Evolutionary conservation across 2,113 vertebrate species (phyloP).

Genomic region (Labeo catla): DNA sequence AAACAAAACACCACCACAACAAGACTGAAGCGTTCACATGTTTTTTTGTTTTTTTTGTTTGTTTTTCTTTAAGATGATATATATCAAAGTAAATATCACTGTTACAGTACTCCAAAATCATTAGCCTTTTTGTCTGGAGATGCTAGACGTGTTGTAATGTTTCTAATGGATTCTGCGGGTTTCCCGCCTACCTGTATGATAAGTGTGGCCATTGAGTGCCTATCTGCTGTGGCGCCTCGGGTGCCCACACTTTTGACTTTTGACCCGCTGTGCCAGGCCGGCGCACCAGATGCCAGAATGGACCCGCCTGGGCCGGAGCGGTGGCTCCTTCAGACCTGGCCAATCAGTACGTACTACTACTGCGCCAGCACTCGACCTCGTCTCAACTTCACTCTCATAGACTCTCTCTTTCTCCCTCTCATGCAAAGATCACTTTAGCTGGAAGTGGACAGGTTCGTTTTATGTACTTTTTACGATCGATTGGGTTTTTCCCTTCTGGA

Average conservation of each 20-base stretch:
- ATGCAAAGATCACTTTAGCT: conserved; percentile 79
- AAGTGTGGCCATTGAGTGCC: conserved; percentile 80
- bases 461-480: conserved; percentile 27
- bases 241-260: conserved; percentile 61
- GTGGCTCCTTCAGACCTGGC: conserved; percentile 72
- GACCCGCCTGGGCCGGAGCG: conserved; percentile 63
- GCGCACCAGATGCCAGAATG: conserved; percentile 49
- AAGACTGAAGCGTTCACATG: conserved; percentile 45
- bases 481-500: conserved; percentile 59
- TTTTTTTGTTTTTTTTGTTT: conserved; percentile 12
- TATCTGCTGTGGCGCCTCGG: conserved; percentile 72
- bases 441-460: conserved; percentile 66
- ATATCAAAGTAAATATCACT: conserved; percentile 78
- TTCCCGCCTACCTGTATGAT: conserved; percentile 71
- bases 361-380: conserved; percentile 75
- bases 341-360: conserved; percentile 71
- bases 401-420: conserved; percentile 61
- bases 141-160: conserved; percentile 55
- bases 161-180: conserved; percentile 67
- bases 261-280: conserved; percentile 68
- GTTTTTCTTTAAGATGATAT: conserved; percentile 53
- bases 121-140: conserved; percentile 72
- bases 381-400: conserved; percentile 63
- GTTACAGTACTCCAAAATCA: conserved; percentile 75
- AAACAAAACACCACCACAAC: background rate